A percentile compares a stretch with the other conserved stretches of the same genome.
Evolutionary conservation across 2,113 vertebrate species (phyloP).

Genomic region (Dasyurus viverrinus): DNA sequence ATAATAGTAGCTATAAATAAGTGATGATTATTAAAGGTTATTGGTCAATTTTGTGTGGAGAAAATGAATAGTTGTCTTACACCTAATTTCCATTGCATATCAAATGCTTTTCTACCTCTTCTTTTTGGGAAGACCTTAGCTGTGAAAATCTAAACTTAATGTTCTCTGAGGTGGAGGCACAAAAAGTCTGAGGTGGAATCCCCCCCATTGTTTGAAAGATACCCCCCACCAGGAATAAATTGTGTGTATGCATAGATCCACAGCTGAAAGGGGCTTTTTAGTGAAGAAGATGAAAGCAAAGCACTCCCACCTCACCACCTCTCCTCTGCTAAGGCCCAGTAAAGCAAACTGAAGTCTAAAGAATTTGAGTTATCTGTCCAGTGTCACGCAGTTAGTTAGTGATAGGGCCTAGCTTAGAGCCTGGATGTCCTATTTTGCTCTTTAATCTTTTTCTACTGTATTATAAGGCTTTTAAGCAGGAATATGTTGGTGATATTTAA

Average conservation of each 20-base stretch:
- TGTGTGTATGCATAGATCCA: neutral
- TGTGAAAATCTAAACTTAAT: neutral
- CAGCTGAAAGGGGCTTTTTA: no score
- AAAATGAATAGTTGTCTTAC: neutral
- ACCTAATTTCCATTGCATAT: neutral
- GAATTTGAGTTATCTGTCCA: neutral
- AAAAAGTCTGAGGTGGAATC: neutral
- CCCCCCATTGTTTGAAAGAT: neutral
- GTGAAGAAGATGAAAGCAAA: no score
- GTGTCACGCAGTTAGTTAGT: neutral
- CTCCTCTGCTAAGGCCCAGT: no score
- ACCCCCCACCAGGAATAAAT: neutral
- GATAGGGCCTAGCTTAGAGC: neutral
- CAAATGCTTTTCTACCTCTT: neutral
- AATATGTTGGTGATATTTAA: neutral
- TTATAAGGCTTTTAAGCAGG: neutral
- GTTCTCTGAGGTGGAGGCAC: neutral
- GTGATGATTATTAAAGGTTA: neutral
- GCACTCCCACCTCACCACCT: no score
- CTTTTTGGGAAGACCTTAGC: neutral
- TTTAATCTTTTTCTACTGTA: neutral
- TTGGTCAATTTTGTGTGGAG: neutral
- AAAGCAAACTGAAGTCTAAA: neutral
- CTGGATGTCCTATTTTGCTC: neutral
- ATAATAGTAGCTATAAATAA: neutral